Percentiles rank a stretch among this genome's conserved stretches.
phyloP scores from a whole-genome alignment of 1,140 invertebrate species.

The Leptinotarsa texana region DNA sequence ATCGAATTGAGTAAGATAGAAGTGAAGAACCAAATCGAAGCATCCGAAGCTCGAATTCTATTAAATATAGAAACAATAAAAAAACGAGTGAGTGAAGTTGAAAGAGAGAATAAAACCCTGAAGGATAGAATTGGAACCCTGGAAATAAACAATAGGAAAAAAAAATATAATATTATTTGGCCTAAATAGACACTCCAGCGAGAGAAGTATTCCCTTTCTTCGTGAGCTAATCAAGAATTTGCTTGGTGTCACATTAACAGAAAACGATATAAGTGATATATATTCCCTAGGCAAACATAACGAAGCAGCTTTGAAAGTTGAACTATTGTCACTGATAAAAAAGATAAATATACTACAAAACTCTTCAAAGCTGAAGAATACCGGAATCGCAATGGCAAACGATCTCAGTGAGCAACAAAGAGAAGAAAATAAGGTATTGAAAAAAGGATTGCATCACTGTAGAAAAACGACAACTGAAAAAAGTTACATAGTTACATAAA shows the following conservation, averaged over 20 bases:
- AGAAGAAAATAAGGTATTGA: conserved; percentile 8
- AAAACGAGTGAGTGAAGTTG: background rate
- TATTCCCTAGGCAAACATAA: background rate
- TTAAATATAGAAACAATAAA: conserved; percentile 1
- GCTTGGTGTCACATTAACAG: background rate
- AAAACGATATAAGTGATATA: background rate
- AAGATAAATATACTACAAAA: background rate
- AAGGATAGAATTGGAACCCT: conserved; percentile 5
- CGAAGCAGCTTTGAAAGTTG: background rate
- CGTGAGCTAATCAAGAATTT: background rate
- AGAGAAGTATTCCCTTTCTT: background rate
- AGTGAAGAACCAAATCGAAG: background rate
- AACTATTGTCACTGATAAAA: background rate
- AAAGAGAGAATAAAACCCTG: background rate
- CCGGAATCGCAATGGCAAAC: background rate
- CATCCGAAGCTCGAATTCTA: background rate
- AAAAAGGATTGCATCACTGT: background rate
- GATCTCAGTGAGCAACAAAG: conserved; percentile 4
- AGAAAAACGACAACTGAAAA: background rate
- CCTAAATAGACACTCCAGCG: background rate
- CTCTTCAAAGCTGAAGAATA: background rate
- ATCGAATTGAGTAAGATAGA: background rate
- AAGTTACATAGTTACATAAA: background rate
- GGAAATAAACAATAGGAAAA: background rate
- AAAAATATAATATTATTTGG: background rate